Evolutionary conservation across 2,797 vertebrate genomes (phyloP).

Genomic region (Thaleichthys pacificus): DNA sequence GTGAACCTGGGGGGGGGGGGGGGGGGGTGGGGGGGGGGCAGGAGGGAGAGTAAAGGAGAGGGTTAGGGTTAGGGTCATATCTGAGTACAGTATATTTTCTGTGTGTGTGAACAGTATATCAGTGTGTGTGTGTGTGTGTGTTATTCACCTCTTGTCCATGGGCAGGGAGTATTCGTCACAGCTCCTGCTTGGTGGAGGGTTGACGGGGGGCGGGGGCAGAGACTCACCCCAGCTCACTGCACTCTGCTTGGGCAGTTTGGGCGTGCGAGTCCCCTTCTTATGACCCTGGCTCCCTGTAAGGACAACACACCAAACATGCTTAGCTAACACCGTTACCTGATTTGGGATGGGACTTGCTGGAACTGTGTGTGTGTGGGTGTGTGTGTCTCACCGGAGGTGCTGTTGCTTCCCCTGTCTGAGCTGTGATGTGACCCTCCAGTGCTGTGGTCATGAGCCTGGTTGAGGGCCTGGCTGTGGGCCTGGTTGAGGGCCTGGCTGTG

Average conservation of each 20-base stretch:
- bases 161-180: slow-evolving; percentile 86
- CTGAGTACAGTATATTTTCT: background rate
- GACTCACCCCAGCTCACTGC: slow-evolving; percentile 89
- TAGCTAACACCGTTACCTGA: background rate
- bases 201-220: slow-evolving; percentile 80
- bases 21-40: slow-evolving; percentile 27
- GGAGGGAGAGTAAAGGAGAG: slow-evolving; percentile 29
- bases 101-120: too few species aligned
- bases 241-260: slow-evolving; percentile 84
- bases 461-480: too few species aligned
- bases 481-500: slow-evolving; percentile 71
- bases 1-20: slow-evolving; percentile 77
- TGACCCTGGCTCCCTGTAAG: slow-evolving; percentile 89
- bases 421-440: slow-evolving; percentile 90
- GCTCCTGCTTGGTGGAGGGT: slow-evolving; percentile 80
- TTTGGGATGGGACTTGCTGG: background rate
- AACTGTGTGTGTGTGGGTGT: slow-evolving; percentile 9
- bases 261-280: slow-evolving; percentile 83
- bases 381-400: slow-evolving; percentile 83
- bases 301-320: slow-evolving; percentile 23
- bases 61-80: too few species aligned
- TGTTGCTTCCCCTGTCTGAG: slow-evolving; percentile 88
- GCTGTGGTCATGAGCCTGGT: slow-evolving; percentile 79
- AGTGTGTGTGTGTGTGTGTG: background rate
- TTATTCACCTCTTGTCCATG: slow-evolving; percentile 81